Conservation (phyloP, 2,797 vertebrate species). For the Sebastes diaconus region DNA sequence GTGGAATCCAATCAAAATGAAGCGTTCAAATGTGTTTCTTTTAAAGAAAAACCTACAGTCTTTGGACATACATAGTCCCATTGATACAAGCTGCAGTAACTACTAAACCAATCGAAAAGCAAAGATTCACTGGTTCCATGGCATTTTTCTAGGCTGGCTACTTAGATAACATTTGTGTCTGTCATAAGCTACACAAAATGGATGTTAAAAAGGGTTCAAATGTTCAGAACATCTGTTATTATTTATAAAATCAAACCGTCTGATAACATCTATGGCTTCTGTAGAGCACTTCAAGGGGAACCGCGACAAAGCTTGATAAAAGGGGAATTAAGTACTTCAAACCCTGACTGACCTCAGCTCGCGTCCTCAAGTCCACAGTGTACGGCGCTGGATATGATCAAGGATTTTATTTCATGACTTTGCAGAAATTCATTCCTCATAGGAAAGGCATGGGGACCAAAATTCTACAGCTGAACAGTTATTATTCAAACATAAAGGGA, state of each 20-base stretch:
- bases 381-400: conserved; percentile 3
- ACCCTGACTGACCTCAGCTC: conserved; percentile 13
- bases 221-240: background rate
- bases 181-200: background rate
- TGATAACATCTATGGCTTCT: background rate
- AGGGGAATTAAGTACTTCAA: background rate
- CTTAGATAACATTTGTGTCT: background rate
- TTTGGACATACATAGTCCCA: background rate
- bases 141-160: background rate
- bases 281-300: background rate
- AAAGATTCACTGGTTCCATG: background rate
- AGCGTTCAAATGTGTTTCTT: too few relatives aligned
- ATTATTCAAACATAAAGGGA: conserved; percentile 57
- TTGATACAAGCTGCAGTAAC: background rate
- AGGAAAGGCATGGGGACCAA: conserved; percentile 4
- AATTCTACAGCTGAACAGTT: conserved; percentile 27
- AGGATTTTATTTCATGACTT: conserved; percentile 21
- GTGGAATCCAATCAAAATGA: too few relatives aligned
- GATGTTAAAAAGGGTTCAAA: background rate
- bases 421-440: conserved; percentile 32
- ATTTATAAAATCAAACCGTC: background rate
- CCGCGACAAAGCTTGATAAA: background rate
- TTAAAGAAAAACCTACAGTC: too few relatives aligned
- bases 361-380: background rate
- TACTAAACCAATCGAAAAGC: background rate